Percentiles rank a stretch among this genome's conserved stretches.
Evolutionary conservation across 1,140 invertebrate genomes (phyloP).

Genomic region (Hypsibius dujardini): DNA sequence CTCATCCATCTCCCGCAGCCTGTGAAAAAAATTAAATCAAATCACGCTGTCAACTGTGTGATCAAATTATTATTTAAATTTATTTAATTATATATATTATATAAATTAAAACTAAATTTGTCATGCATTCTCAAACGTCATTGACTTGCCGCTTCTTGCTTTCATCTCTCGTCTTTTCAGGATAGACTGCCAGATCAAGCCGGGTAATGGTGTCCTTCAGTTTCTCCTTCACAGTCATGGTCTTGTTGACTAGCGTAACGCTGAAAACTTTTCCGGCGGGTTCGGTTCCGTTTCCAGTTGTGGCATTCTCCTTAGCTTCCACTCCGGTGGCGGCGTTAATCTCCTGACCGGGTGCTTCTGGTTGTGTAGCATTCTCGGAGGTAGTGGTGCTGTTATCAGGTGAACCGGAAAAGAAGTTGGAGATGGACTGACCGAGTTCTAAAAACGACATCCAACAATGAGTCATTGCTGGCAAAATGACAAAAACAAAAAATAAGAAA

Average conservation of each 20-base stretch:
- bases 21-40: slow-evolving; percentile 28
- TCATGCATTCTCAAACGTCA: too few relatives aligned
- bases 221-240: slow-evolving; percentile 24
- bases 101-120: too few relatives aligned
- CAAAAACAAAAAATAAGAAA: neutral
- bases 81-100: too few relatives aligned
- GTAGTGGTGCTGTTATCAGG: neutral
- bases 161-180: slow-evolving; percentile 44
- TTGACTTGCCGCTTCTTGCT: slow-evolving; percentile 50
- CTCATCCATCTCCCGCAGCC: slow-evolving; percentile 50
- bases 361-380: slow-evolving; percentile 8
- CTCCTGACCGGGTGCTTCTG: neutral
- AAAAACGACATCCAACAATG: neutral
- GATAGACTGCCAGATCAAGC: slow-evolving; percentile 44
- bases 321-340: slow-evolving; percentile 9
- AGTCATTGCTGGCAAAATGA: neutral
- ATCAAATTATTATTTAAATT: too few relatives aligned
- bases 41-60: slow-evolving; percentile 18
- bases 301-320: slow-evolving; percentile 27
- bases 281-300: slow-evolving; percentile 31
- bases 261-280: neutral
- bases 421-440: slow-evolving; percentile 13
- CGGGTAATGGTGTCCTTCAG: slow-evolving; percentile 38
- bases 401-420: slow-evolving; percentile 13
- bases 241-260: slow-evolving; percentile 24